phyloP scores from a whole-genome alignment of 2,888 invertebrate genomes.

The Endotricha flammealis region DNA sequence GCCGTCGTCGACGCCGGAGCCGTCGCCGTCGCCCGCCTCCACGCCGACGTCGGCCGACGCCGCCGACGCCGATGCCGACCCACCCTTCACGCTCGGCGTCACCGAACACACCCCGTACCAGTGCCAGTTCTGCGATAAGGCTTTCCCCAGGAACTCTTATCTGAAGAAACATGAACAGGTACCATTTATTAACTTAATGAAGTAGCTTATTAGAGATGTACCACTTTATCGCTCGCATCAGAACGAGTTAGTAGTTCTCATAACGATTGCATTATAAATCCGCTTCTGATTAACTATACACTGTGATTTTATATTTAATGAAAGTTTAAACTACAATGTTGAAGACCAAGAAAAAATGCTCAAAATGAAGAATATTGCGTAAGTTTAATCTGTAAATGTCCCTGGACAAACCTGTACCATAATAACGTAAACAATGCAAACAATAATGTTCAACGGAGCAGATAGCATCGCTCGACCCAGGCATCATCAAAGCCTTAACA shows the following conservation, averaged over 20 bases:
- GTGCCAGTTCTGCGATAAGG: slow-evolving; percentile 94
- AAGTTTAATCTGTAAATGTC: no score
- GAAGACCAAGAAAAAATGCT: no score
- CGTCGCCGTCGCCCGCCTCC: slow-evolving; percentile 79
- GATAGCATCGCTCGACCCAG: slow-evolving; percentile 13
- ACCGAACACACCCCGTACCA: slow-evolving; percentile 90
- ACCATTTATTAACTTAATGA: neutral
- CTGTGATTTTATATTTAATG: no score
- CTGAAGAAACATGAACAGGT: slow-evolving; percentile 96
- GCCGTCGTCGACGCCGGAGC: slow-evolving; percentile 82
- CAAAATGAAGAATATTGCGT: no score
- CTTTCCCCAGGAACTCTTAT: slow-evolving; percentile 91
- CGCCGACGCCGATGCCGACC: slow-evolving; percentile 81
- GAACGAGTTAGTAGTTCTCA: no score
- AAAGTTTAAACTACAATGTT: no score
- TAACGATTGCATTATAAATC: no score
- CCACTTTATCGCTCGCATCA: no score
- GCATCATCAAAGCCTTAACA: slow-evolving; percentile 17
- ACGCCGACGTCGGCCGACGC: slow-evolving; percentile 83
- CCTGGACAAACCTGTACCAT: neutral
- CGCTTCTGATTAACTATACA: no score
- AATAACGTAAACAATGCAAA: slow-evolving; percentile 3
- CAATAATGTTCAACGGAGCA: slow-evolving; percentile 7
- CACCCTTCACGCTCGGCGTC: slow-evolving; percentile 82
- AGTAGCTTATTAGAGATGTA: no score